These are phyloP conservation scores for Entelurus aequoreus DNA, from an alignment of 2,113 vertebrate genomes.

Conservation along the genomic window DNA sequence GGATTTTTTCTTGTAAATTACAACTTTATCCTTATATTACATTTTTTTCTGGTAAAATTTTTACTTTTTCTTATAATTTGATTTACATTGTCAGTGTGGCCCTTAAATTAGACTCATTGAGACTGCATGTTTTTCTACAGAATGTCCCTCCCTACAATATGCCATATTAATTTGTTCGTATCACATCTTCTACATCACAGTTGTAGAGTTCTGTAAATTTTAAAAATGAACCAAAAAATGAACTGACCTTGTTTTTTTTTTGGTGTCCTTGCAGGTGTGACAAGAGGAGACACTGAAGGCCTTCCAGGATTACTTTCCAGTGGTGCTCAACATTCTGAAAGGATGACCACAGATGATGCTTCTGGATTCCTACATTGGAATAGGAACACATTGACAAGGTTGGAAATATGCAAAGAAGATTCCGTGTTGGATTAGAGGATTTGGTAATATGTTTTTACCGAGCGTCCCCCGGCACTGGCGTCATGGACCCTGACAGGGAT, in stretches of 20 bases:
- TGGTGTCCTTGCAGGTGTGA: slow-evolving; percentile 19
- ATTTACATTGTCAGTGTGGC: no score
- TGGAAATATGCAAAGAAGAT: slow-evolving; percentile 22
- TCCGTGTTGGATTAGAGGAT: slow-evolving; percentile 25
- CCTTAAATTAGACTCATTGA: no score
- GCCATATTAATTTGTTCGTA: no score
- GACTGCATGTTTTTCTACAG: no score
- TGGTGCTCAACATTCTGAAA: slow-evolving; percentile 6
- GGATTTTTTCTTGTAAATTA: no score
- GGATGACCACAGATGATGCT: slow-evolving; percentile 15
- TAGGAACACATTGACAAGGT: slow-evolving; percentile 5
- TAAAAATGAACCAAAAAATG: background rate
- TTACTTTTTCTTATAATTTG: no score
- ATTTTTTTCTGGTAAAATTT: no score
- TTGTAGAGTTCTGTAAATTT: background rate
- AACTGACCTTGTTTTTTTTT: slow-evolving; percentile 20
- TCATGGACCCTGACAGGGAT: slow-evolving; percentile 33
- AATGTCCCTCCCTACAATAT: no score
- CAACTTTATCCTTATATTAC: no score
- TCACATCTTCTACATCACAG: no score
- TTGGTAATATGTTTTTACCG: slow-evolving; percentile 14
- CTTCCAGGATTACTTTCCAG: slow-evolving; percentile 11
- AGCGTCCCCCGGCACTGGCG: slow-evolving; percentile 2
- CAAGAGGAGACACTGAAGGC: slow-evolving; percentile 9
- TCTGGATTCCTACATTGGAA: slow-evolving; percentile 4